Percentiles rank a stretch among this genome's conserved stretches.
Conservation (phyloP, 2,888 invertebrate species). For the Torymus tubicola region DNA sequence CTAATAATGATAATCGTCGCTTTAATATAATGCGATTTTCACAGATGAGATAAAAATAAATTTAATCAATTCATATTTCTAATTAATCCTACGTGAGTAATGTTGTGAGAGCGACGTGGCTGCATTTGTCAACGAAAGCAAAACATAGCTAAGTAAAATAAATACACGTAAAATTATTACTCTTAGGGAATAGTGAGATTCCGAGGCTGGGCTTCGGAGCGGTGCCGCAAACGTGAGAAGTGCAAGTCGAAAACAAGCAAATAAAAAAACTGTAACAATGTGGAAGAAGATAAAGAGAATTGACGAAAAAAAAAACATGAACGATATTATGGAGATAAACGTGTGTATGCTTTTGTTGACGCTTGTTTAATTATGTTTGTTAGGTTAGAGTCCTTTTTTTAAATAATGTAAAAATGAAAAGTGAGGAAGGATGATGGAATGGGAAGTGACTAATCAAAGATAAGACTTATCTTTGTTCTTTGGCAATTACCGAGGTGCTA, state of each 20-base stretch:
- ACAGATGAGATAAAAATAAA: conserved; percentile 31
- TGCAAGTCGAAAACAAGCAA: conserved; percentile 53
- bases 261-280: conserved; percentile 53
- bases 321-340: conserved; percentile 58
- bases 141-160: conserved; percentile 57
- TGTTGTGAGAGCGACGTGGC: conserved; percentile 37
- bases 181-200: conserved; percentile 63
- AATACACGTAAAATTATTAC: conserved; percentile 62
- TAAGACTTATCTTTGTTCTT: conserved; percentile 53
- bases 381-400: conserved; percentile 63
- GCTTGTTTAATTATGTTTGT: conserved; percentile 70
- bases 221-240: conserved; percentile 60
- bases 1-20: conserved; percentile 38
- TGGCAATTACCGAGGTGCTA: conserved; percentile 53
- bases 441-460: conserved; percentile 49
- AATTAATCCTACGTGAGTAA: conserved; percentile 39
- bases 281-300: conserved; percentile 51
- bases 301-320: conserved; percentile 56
- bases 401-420: conserved; percentile 47
- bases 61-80: conserved; percentile 26
- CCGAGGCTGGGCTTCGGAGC: conserved; percentile 74
- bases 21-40: conserved; percentile 21
- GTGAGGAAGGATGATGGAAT: conserved; percentile 39
- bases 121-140: conserved; percentile 51
- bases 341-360: conserved; percentile 69